Percentiles rank a stretch among this genome's conserved stretches.
phyloP scores from a whole-genome alignment of 1,140 invertebrate species.

The Cryptotermes secundus region DNA sequence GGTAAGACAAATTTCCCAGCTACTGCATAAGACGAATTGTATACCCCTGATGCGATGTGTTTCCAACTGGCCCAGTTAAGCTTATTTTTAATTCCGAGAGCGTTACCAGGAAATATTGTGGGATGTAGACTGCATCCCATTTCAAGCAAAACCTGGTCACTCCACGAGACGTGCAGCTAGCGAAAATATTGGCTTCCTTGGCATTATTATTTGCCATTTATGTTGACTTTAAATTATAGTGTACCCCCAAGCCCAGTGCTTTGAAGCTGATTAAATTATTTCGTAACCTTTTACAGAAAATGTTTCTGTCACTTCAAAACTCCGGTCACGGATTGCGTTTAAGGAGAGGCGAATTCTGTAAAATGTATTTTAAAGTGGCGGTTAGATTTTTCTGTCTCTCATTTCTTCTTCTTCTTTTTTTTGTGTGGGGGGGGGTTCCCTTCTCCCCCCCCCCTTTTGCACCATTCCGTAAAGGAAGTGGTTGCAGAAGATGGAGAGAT shows the following conservation, averaged over 20 bases:
- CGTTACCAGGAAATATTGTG: not conserved
- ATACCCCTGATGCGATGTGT: too few species aligned
- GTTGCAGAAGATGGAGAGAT: not conserved
- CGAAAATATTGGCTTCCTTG: not conserved
- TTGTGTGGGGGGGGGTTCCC: too few species aligned
- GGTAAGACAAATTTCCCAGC: too few species aligned
- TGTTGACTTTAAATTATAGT: not conserved
- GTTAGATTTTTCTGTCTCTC: not conserved
- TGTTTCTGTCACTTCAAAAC: conserved; percentile 4
- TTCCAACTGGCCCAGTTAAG: not conserved
- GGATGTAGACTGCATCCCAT: not conserved
- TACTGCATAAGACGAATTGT: too few species aligned
- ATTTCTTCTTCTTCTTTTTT: not conserved
- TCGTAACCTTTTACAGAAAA: not conserved
- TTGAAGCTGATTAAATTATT: conserved; percentile 8
- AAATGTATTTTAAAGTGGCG: conserved; percentile 19
- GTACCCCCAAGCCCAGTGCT: not conserved
- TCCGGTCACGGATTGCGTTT: not conserved
- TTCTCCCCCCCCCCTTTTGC: not conserved
- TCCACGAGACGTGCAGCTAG: not conserved
- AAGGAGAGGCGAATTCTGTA: conserved; percentile 1
- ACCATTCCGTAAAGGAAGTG: not conserved
- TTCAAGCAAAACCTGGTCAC: not conserved
- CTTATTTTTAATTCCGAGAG: not conserved
- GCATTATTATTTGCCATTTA: not conserved